Evolutionary conservation across 2,797 vertebrate genomes (phyloP), one percentile per base, ranked within the genome.

Genomic region (Aerospiza tachiro): DNA sequence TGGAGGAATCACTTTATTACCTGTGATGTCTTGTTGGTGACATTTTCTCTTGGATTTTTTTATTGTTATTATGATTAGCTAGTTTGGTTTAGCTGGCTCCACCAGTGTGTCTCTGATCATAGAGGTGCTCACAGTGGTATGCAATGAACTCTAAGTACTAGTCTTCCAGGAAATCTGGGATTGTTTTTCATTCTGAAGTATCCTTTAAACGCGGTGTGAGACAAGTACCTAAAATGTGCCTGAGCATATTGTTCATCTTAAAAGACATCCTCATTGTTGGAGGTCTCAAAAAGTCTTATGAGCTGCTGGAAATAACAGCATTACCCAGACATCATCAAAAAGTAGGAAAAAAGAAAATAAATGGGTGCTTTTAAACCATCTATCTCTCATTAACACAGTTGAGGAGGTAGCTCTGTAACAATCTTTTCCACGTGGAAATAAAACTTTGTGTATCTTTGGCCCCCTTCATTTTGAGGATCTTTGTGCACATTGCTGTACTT

Each of bases 1-100:
- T 97, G 94, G 96, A 98, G 95, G 97, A 98, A 98, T 97, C 95
- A 95, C 96, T 97, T 97, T 94, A 91, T 98, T 85, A 77, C 94
- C 96, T 98, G 97, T 98, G 97, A 98, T 98, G 97, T 97, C 82
- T 23, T 94, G 66, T 93, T 97, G 97, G 98, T 94, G 97, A 93
- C 92, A 98, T 63, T 78, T 98, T 98, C 83, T 98, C 92, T 93
- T 95, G 98, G 96, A 92, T 31, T 58, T 65, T 77, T 94, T 82
- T 33, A 67, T 80, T 82, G 35, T 68, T 87, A 45, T 86, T 95
- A 59, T 93, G 45, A 82, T 87, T 63, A 63, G 18, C 72, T 85
- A 61, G 14, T 89, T 89, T 55, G n/a, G 38, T 87, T 95, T 90
- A 85, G 31, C 31, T 65, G 22, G 13, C 45, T 74, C 28, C 22